Percentiles rank a stretch among this genome's conserved stretches.
Evolutionary conservation across 2,888 invertebrate species (phyloP).

Genomic region (Congeria kusceri): DNA sequence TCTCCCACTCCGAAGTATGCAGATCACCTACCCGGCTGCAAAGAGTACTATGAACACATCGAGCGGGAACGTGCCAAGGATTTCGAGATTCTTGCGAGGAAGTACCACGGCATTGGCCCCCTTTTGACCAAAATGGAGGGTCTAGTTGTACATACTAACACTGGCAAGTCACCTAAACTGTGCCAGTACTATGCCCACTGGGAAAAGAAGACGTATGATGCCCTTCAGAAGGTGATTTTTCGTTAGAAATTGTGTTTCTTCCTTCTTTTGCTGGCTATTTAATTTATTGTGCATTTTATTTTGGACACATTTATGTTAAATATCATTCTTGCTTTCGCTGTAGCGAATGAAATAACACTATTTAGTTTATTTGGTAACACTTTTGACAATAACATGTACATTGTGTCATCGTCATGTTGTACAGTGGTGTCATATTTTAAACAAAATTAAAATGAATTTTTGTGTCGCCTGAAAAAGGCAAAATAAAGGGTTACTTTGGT

Average conservation of each 20-base stretch:
- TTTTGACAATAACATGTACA: too few relatives aligned
- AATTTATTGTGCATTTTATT: background rate
- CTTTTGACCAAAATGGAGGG: constrained; percentile 94
- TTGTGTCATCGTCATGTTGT: too few relatives aligned
- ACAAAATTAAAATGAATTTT: too few relatives aligned
- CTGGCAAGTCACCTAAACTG: constrained; percentile 91
- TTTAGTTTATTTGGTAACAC: too few relatives aligned
- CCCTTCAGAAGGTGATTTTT: constrained; percentile 87
- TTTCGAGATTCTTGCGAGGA: constrained; percentile 89
- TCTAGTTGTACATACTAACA: constrained; percentile 92
- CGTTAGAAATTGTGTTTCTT: background rate
- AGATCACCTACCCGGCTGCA: constrained; percentile 83
- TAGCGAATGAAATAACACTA: too few relatives aligned
- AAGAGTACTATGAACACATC: constrained; percentile 91
- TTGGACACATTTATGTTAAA: background rate
- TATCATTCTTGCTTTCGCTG: too few relatives aligned
- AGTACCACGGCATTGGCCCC: constrained; percentile 93
- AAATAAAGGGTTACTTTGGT: too few relatives aligned
- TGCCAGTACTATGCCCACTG: constrained; percentile 92
- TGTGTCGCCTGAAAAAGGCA: too few relatives aligned
- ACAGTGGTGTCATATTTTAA: too few relatives aligned
- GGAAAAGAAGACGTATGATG: constrained; percentile 92
- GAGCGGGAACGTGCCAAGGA: constrained; percentile 90
- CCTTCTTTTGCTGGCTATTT: background rate
- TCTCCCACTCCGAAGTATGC: constrained; percentile 78